Base-by-base conservation (phyloP, 1,140 invertebrate species). In the Trichonephila clavata region DNA sequence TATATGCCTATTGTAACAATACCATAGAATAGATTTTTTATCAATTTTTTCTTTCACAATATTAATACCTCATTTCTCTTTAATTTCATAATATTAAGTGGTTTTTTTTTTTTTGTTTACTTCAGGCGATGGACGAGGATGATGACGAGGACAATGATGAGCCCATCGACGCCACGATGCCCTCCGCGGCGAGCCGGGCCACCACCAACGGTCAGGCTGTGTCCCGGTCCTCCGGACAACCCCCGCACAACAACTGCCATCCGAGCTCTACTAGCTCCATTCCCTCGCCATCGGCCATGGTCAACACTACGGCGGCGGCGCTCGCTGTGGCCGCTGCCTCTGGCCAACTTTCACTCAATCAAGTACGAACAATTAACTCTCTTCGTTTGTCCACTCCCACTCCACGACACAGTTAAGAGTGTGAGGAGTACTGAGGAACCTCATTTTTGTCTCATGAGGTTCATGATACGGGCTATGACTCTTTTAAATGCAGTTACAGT, bases 251-350 rank as follows among this genome's bases (percentile, higher is more conserved):
- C 95, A 96, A 39, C 96, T 96, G 60, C 96, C 96, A 63, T 95
- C 95, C 93, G 94, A 86, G 92, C 95, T 81, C 86, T 39, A 63
- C 63, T 91, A 59, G 91, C 92, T 20, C 61, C 39, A 59, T 90
- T 93, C 68, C 86, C 92, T 59, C 94, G 93, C 43, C 59, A 39
- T 24, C 92, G 93, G 86, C 86, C 92, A 65, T 80, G 87, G 71
- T 60, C 94, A 90, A 95, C 21, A 95, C 95, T 13, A 96, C 96
- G 39, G 96, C 97, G 92, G 97, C 97, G 3, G 96, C 97, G 4
- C 95, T 97, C 68, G 92, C 92, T 24, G 84, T 68, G 20, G 97
- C 97, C 60, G 96, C 97, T 63, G 96, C 97, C 94, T 97, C 97
- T n/a, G 96, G 97, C 43, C 97, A 97, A 90, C 95, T 96, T n/a